Evolutionary conservation across 2,113 vertebrate species (phyloP), one percentile per base, ranked within the genome.

Genomic region (Catharus bicknelli): DNA sequence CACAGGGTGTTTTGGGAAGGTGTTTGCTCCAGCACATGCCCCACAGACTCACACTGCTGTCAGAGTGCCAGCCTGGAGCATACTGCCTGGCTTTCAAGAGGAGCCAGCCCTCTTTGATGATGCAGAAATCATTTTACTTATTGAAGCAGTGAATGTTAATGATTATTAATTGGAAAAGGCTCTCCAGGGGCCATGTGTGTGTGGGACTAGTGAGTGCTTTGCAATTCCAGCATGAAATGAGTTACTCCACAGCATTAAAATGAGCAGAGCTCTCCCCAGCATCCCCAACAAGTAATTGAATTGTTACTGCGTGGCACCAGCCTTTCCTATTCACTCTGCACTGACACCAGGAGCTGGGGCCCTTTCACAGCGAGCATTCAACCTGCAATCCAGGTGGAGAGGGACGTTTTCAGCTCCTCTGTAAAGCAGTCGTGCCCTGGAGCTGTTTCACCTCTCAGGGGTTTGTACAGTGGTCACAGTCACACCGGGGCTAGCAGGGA

Each of bases 111-210:
- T 78, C 76, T 95, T 80, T 91, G 93, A 70, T 53, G 90, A 85
- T 87, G 90, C 94, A 90, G 92, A 89, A 90, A 90, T 78, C 69
- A 69, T 86, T 94, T 92, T 67, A 92, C 89, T 95, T 96, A 91
- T 88, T 94, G 95, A 90, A 95, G 95, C 91, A 87, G 91, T 76
- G 94, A 93, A 93, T 95, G 93, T 95, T 95, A 95, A 95, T 94
- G 94, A 76, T 96, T 93, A 95, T 95, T 96, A 96, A 96, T 96
- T 91, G 95, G 91, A 95, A 95, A 85, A 91, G 58, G 58, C 85
- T 96, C 94, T 95, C 94, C 78, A 40, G 93, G 93, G 95, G 90
- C 90, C 14, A 5, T 5, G 70, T 73, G 78, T 90, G 78, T 76
- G 74, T 0, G 23, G 94, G 91, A 93, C 90, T 73, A 62, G 67